Evolutionary conservation across 2,113 vertebrate genomes (phyloP), one percentile per base, ranked within the genome.

Genomic region (Calidris pygmaea): DNA sequence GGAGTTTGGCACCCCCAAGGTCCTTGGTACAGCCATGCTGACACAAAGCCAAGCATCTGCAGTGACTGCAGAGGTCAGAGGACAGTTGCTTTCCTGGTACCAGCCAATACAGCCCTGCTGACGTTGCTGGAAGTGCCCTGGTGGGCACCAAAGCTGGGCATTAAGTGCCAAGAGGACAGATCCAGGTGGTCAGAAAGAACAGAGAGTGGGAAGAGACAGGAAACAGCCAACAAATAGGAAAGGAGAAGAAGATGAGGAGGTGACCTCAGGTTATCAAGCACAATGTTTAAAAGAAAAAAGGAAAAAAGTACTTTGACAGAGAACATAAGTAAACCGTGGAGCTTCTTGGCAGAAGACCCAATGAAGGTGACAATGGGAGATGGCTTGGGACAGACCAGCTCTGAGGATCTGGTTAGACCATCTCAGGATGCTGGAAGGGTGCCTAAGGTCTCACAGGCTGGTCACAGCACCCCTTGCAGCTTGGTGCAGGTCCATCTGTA

Each of bases 71-170:
- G 90, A 72, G 47, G 63, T 34, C 63, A 20, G 9, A 10, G 43
- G 58, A 52, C 72, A 47, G 41, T 10, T 43, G 10, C 17, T 56
- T 75, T 53, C 30, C 47, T 75, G 52, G 60, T 74, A 74, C 12
- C 8, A 83, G 62, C 29, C 58, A 19, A 10, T 12, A 41, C 6
- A 17, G 22, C 63, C 32, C 12, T 39, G 35, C 18, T 6, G 1
- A 75, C 20, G 39, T 18, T 4, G 0, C 8, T 9, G 2, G 29
- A 77, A 70, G 32, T 32, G 84, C 66, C 17, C 30, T 53, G 24
- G 23, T 4, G 21, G 30, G 24, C 63, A 32, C 63, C 11, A 1
- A 76, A 50, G 26, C 37, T 0, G 0, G 37, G 30, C 56, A 53
- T 15, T 4, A 10, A 48, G 30, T 39, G 53, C n/a, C 4, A 2